Conservation (phyloP, 2,113 vertebrate genomes). For the Forbesichthys papilliferus region DNA sequence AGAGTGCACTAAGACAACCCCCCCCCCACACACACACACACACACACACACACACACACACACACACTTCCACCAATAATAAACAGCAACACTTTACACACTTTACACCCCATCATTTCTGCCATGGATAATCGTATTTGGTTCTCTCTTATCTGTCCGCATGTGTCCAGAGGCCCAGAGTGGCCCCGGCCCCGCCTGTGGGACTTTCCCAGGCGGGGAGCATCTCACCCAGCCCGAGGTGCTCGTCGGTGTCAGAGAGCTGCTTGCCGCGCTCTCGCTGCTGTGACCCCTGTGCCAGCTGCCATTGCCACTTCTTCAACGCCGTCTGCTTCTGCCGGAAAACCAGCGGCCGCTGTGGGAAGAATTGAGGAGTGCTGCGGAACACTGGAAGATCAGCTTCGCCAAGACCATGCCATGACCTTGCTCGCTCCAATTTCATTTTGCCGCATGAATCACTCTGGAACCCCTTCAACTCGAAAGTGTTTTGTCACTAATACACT, state of each 20-base stretch:
- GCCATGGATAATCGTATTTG: not conserved
- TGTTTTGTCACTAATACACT: too few relatives aligned
- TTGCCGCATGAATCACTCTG: too few relatives aligned
- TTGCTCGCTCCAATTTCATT: too few relatives aligned
- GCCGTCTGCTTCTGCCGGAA: conserved; percentile 65
- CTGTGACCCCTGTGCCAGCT: conserved; percentile 54
- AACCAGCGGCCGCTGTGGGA: conserved; percentile 8
- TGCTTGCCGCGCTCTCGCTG: conserved; percentile 60
- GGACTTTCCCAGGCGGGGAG: not conserved
- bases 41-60: too few relatives aligned
- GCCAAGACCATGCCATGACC: too few relatives aligned
- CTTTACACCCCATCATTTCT: not conserved
- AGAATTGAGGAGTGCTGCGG: conserved; percentile 5
- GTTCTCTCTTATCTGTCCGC: not conserved
- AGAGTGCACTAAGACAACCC: too few relatives aligned
- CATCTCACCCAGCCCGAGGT: conserved; percentile 1
- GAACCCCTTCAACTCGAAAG: too few relatives aligned
- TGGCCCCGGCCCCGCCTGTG: not conserved
- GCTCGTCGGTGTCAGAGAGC: conserved; percentile 53
- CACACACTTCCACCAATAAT: too few relatives aligned
- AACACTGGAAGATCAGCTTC: too few relatives aligned
- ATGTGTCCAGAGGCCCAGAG: conserved; percentile 33
- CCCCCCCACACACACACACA: too few relatives aligned
- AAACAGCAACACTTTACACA: too few relatives aligned
- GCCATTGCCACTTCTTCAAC: conserved; percentile 73